A percentile compares a stretch with the other conserved stretches of the same genome.
phyloP scores from a whole-genome alignment of 1,140 invertebrate genomes.

The Andrena cerasifolii region DNA sequence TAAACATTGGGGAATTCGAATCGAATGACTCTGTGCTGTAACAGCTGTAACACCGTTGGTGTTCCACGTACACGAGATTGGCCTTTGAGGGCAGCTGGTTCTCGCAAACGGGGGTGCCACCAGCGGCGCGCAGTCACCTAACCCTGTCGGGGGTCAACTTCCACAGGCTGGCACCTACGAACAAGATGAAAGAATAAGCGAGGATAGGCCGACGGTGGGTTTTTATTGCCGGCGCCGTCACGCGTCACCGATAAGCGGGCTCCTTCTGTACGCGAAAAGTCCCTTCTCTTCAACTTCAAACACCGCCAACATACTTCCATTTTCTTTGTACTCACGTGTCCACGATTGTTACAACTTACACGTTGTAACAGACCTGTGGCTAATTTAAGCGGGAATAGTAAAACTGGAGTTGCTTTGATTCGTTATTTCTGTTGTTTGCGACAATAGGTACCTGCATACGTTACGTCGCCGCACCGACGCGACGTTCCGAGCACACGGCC shows the following conservation, averaged over 20 bases:
- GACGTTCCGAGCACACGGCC: too few species aligned
- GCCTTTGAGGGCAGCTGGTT: constrained; percentile 12
- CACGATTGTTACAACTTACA: too few species aligned
- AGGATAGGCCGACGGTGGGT: constrained; percentile 32
- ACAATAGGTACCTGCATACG: neutral
- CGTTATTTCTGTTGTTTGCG: constrained; percentile 8
- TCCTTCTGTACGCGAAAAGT: constrained; percentile 53
- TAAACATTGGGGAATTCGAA: too few species aligned
- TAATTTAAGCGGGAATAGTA: neutral
- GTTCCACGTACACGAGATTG: constrained; percentile 10
- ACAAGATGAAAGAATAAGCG: constrained; percentile 76
- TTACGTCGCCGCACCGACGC: too few species aligned
- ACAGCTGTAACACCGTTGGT: neutral
- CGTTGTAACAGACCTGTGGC: too few species aligned
- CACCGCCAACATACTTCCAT: too few species aligned
- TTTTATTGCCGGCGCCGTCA: constrained; percentile 76
- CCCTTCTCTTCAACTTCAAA: neutral
- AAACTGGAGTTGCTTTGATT: neutral
- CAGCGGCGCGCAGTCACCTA: constrained; percentile 33
- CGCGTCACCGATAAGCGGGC: constrained; percentile 64
- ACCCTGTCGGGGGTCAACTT: constrained; percentile 61
- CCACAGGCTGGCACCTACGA: constrained; percentile 53
- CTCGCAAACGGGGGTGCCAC: constrained; percentile 24
- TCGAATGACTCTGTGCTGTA: too few species aligned
- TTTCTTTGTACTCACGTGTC: too few species aligned